Evolutionary conservation across 2,888 invertebrate genomes (phyloP).

Genomic region (Zelleria hepariella): DNA sequence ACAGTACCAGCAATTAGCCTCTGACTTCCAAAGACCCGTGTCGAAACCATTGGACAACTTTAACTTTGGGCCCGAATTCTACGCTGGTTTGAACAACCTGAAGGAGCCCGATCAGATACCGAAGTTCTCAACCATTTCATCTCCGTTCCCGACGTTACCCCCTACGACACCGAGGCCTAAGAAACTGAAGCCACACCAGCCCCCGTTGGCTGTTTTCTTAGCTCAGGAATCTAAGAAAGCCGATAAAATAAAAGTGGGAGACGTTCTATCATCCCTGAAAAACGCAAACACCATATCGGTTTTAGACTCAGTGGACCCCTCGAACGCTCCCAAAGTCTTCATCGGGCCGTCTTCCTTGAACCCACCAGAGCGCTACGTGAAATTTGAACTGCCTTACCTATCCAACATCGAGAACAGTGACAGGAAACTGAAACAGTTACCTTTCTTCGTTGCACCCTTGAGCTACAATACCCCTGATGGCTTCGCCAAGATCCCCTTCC

Average conservation of each 20-base stretch:
- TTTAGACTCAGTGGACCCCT: slow-evolving; percentile 78
- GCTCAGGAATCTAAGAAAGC: slow-evolving; percentile 61
- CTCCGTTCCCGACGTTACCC: slow-evolving; percentile 51
- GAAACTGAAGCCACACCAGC: slow-evolving; percentile 84
- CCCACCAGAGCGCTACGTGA: slow-evolving; percentile 79
- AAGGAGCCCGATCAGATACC: slow-evolving; percentile 43
- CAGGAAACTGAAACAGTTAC: slow-evolving; percentile 79
- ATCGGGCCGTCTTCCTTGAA: slow-evolving; percentile 84
- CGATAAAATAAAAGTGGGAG: slow-evolving; percentile 73
- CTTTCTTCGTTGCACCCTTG: slow-evolving; percentile 88
- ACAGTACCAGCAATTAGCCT: slow-evolving; percentile 28
- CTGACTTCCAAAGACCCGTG: slow-evolving; percentile 36
- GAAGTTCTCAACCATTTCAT: slow-evolving; percentile 45
- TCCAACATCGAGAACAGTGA: slow-evolving; percentile 81
- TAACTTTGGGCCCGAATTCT: slow-evolving; percentile 35
- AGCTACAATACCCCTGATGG: slow-evolving; percentile 88
- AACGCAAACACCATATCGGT: slow-evolving; percentile 82
- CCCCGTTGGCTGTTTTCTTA: slow-evolving; percentile 86
- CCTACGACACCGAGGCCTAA: slow-evolving; percentile 60
- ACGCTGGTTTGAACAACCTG: slow-evolving; percentile 42
- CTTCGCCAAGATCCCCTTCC: slow-evolving; percentile 88
- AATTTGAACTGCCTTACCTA: slow-evolving; percentile 87
- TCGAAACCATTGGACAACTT: slow-evolving; percentile 34
- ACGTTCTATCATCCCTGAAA: slow-evolving; percentile 79
- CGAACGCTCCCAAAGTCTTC: slow-evolving; percentile 81